A percentile compares a stretch with the other conserved stretches of the same genome.
Evolutionary conservation across 1,140 invertebrate genomes (phyloP).

Genomic region (Battus philenor): DNA sequence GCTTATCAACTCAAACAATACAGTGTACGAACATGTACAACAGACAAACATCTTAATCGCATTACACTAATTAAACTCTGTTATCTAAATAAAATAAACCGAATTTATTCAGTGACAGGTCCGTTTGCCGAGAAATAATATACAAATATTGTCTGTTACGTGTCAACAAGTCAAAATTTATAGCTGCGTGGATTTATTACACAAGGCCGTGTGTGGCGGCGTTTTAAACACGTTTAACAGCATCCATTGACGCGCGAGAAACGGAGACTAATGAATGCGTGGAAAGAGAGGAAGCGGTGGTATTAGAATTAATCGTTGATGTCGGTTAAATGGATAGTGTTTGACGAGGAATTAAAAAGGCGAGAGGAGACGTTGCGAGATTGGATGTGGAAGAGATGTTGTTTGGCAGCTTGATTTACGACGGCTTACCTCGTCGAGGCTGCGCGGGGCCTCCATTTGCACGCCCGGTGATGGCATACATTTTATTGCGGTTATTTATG

Average conservation of each 20-base stretch:
- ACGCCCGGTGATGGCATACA: slow-evolving; percentile 18
- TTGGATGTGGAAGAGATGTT: slow-evolving; percentile 41
- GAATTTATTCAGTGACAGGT: slow-evolving; percentile 59
- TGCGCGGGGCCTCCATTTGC: too few species aligned
- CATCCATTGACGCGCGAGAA: slow-evolving; percentile 34
- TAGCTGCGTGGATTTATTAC: slow-evolving; percentile 52
- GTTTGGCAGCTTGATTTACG: slow-evolving; percentile 49
- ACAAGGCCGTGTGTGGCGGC: slow-evolving; percentile 32
- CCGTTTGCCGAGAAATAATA: slow-evolving; percentile 56
- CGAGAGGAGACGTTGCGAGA: slow-evolving; percentile 21
- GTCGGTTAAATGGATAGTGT: slow-evolving; percentile 23
- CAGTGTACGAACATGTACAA: too few species aligned
- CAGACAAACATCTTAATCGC: slow-evolving; percentile 52
- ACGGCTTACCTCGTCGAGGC: slow-evolving; percentile 41
- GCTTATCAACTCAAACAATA: slow-evolving; percentile 32
- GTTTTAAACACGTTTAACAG: slow-evolving; percentile 19
- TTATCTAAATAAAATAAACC: slow-evolving; percentile 61
- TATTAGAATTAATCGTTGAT: slow-evolving; percentile 26
- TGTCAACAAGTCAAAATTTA: slow-evolving; percentile 64
- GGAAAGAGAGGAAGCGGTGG: slow-evolving; percentile 29
- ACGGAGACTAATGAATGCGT: slow-evolving; percentile 18
- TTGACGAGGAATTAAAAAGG: slow-evolving; percentile 33
- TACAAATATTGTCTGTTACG: slow-evolving; percentile 58
- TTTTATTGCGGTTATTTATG: slow-evolving; percentile 16
- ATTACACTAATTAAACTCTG: slow-evolving; percentile 54